Percentiles rank a stretch among this genome's conserved stretches.
Evolutionary conservation across 2,888 invertebrate genomes (phyloP).

Genomic region (Adineta ricciae): DNA sequence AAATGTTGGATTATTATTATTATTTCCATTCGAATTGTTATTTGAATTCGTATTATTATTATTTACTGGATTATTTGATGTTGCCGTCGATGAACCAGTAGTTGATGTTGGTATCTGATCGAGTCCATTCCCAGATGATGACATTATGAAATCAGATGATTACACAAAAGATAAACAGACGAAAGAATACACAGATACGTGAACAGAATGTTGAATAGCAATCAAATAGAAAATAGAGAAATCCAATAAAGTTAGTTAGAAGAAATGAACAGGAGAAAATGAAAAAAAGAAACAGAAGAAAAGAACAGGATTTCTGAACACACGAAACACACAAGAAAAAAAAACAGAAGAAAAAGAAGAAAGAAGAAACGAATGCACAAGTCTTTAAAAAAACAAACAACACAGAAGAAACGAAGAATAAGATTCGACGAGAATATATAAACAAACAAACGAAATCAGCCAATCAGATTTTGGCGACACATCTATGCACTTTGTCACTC

Average conservation of each 20-base stretch:
- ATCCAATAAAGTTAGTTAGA: background rate
- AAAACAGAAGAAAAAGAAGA: background rate
- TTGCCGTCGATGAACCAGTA: background rate
- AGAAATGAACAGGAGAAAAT: background rate
- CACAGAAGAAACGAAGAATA: background rate
- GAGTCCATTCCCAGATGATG: slow-evolving; percentile 1
- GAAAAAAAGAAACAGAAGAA: background rate
- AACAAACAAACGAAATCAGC: background rate
- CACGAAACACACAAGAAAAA: slow-evolving; percentile 13
- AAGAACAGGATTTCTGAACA: background rate
- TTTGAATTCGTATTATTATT: background rate
- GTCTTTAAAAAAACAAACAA: background rate
- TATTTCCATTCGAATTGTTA: background rate
- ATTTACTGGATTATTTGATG: background rate
- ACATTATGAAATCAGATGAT: background rate
- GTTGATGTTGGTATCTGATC: background rate
- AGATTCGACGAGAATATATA: background rate
- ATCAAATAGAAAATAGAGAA: background rate
- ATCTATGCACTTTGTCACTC: background rate
- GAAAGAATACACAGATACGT: background rate
- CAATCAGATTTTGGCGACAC: background rate
- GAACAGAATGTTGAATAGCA: background rate
- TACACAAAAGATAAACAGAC: background rate
- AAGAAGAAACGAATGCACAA: background rate
- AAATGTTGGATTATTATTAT: background rate